A percentile compares a stretch with the other conserved stretches of the same genome.
phyloP scores from a whole-genome alignment of 2,888 invertebrate species.

The Drosophila hawaiiensis region DNA sequence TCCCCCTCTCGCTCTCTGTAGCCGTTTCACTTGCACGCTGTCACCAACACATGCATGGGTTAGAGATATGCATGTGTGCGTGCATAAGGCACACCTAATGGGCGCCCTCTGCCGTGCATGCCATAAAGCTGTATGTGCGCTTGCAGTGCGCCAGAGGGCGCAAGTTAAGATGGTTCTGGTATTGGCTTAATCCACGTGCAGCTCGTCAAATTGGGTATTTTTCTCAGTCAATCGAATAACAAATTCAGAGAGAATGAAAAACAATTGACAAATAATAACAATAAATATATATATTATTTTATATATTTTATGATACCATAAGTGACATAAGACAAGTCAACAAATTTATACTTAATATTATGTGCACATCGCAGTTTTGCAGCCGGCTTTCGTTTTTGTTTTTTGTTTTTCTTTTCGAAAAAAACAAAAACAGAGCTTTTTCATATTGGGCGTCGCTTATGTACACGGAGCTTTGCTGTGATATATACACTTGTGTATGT shows the following conservation, averaged over 20 bases:
- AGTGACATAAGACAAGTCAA: neutral
- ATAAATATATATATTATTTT: neutral
- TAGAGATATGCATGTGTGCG: conserved; percentile 40
- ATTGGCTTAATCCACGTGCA: conserved; percentile 27
- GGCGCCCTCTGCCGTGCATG: conserved; percentile 58
- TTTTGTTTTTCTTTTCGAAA: conserved; percentile 54
- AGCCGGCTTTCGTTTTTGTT: conserved; percentile 14
- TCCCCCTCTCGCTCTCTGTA: conserved; percentile 21
- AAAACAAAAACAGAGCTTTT: conserved; percentile 64
- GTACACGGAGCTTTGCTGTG: conserved; percentile 54
- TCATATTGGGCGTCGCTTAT: conserved; percentile 68
- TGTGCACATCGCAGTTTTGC: neutral
- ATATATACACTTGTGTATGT: conserved; percentile 1
- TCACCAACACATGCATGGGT: conserved; percentile 33
- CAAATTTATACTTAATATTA: conserved; percentile 21
- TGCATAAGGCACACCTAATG: conserved; percentile 18
- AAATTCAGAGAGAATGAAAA: neutral
- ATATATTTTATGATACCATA: too few species aligned
- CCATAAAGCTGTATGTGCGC: conserved; percentile 10
- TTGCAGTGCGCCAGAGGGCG: conserved; percentile 52
- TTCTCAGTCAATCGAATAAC: neutral
- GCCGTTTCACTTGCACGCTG: conserved; percentile 28
- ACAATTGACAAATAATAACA: neutral
- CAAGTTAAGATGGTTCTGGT: conserved; percentile 52
- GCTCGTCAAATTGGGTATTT: conserved; percentile 28